Conservation (phyloP, 2,797 vertebrate species). For the Podarcis siculus region DNA sequence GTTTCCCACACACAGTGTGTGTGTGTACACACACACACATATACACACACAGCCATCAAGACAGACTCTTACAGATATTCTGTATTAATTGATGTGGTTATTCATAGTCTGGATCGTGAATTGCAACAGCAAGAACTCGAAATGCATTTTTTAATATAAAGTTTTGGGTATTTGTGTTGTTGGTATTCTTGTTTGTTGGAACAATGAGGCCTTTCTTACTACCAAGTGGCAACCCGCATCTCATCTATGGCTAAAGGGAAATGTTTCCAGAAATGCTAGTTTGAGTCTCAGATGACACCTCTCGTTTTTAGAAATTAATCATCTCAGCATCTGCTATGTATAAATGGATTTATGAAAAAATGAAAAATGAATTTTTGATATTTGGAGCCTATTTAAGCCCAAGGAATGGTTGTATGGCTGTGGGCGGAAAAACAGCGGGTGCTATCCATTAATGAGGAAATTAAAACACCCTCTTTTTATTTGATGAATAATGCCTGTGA, state of each 20-base stretch:
- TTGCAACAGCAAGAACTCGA: too few relatives aligned
- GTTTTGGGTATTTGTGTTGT: too few relatives aligned
- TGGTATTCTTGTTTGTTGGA: too few relatives aligned
- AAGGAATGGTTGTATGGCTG: background rate
- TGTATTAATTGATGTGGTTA: too few relatives aligned
- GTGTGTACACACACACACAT: too few relatives aligned
- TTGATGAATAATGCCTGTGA: background rate
- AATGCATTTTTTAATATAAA: too few relatives aligned
- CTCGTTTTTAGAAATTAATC: background rate
- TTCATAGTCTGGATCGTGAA: too few relatives aligned
- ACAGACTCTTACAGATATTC: too few relatives aligned
- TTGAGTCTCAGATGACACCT: background rate
- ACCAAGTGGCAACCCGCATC: background rate
- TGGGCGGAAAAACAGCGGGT: background rate
- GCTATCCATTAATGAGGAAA: slow-evolving; percentile 6
- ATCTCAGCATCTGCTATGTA: background rate
- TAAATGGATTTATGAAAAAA: background rate
- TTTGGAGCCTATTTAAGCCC: background rate
- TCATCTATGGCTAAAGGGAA: background rate
- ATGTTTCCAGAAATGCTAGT: background rate
- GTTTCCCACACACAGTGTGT: too few relatives aligned
- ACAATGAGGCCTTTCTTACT: too few relatives aligned
- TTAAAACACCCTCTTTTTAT: slow-evolving; percentile 20
- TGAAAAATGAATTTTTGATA: background rate
- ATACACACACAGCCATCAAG: too few relatives aligned